A percentile compares a stretch with the other conserved stretches of the same genome.
Evolutionary conservation across 2,797 vertebrate genomes (phyloP).

Genomic region (Fratercula arctica): DNA sequence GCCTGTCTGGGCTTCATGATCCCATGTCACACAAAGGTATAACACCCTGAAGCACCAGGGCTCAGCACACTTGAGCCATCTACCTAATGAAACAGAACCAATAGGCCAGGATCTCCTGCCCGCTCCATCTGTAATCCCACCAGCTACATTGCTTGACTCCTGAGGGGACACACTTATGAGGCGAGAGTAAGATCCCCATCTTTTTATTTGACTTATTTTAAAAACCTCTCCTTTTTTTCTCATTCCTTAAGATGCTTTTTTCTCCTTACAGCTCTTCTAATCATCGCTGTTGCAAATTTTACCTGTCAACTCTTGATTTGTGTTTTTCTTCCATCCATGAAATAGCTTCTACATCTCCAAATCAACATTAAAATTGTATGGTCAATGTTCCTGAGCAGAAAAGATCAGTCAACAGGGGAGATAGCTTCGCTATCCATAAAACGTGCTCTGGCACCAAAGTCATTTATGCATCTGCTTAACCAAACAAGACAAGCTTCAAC

Average conservation of each 20-base stretch:
- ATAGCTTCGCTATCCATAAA: neutral
- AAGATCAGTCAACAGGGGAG: neutral
- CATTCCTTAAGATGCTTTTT: neutral
- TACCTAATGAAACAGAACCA: neutral
- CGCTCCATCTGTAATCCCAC: neutral
- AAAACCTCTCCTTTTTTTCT: neutral
- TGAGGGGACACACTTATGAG: neutral
- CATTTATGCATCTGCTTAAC: neutral
- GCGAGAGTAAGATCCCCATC: neutral
- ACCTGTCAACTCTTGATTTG: neutral
- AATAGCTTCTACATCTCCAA: neutral
- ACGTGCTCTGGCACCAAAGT: neutral
- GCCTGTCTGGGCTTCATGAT: neutral
- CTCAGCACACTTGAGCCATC: neutral
- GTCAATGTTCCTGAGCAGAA: slow-evolving; percentile 12
- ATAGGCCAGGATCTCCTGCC: neutral
- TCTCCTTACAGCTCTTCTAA: neutral
- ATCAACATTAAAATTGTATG: neutral
- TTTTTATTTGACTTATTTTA: neutral
- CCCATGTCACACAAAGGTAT: neutral
- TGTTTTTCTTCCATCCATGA: neutral
- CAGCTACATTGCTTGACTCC: neutral
- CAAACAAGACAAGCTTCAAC: slow-evolving; percentile 4
- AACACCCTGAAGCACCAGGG: neutral
- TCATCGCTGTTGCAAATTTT: neutral